Conservation (phyloP, 2,113 vertebrate genomes). For the Mastomys coucha region DNA sequence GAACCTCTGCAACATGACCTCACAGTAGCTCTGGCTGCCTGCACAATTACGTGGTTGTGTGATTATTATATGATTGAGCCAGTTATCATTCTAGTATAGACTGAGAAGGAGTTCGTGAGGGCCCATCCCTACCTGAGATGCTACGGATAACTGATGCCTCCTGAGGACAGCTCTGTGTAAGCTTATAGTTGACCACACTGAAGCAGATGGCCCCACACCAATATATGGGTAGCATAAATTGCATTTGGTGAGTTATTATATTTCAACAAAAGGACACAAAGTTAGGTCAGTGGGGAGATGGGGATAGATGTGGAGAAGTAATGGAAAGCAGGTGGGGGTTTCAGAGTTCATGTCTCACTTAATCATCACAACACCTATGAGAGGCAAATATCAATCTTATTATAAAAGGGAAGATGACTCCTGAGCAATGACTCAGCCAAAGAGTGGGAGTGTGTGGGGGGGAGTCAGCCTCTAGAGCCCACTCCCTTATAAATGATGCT, state of each 20-base stretch:
- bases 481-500: accelerated
- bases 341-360: not conserved
- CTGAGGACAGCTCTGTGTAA: not conserved
- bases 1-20: not conserved
- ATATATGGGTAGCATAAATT: not conserved
- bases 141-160: not conserved
- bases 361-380: not conserved
- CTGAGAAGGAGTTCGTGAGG: not conserved
- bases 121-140: not conserved
- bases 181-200: not conserved
- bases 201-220: not conserved
- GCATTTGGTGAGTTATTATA: not conserved
- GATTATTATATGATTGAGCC: not conserved
- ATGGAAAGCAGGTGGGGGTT: not conserved
- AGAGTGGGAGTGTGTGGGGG: too few species aligned
- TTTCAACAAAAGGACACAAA: not conserved
- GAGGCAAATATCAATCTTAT: not conserved
- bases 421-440: not conserved
- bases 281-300: not conserved
- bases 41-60: too few species aligned
- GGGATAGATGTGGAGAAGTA: not conserved
- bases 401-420: not conserved
- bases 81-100: not conserved
- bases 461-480: too few species aligned
- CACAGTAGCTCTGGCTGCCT: not conserved